Percentiles rank a stretch among this genome's conserved stretches.
phyloP scores from a whole-genome alignment of 2,888 invertebrate species.

The Azorinus chamasolen region DNA sequence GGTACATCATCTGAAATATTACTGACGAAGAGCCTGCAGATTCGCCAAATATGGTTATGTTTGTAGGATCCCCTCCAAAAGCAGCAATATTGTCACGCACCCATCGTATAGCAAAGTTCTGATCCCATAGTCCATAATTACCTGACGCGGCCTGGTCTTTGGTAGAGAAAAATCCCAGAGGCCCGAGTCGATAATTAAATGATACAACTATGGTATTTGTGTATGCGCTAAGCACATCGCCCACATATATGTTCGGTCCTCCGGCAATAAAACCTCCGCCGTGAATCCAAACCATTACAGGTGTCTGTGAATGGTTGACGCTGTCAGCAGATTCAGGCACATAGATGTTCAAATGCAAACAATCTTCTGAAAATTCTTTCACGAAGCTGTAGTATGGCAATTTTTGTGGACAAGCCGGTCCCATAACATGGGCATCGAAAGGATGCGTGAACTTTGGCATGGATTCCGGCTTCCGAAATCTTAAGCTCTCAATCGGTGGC shows the following conservation, averaged over 20 bases:
- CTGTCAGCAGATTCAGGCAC: slow-evolving; percentile 47
- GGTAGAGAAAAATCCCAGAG: slow-evolving; percentile 69
- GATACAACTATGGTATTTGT: slow-evolving; percentile 70
- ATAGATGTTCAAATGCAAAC: slow-evolving; percentile 66
- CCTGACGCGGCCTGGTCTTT: slow-evolving; percentile 49
- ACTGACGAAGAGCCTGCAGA: slow-evolving; percentile 69
- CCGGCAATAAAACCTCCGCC: slow-evolving; percentile 69
- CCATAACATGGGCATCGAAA: background rate
- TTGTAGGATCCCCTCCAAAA: slow-evolving; percentile 68
- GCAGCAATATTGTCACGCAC: slow-evolving; percentile 63
- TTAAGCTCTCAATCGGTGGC: background rate
- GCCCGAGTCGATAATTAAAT: slow-evolving; percentile 69
- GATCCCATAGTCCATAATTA: slow-evolving; percentile 71
- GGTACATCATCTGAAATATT: slow-evolving; percentile 57
- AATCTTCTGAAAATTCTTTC: slow-evolving; percentile 64
- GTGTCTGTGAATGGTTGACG: slow-evolving; percentile 6
- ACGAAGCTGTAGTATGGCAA: background rate
- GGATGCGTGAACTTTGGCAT: background rate
- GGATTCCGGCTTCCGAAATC: background rate
- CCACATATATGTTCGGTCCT: slow-evolving; percentile 54
- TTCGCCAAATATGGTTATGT: slow-evolving; percentile 66
- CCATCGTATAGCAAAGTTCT: slow-evolving; percentile 68
- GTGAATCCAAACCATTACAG: slow-evolving; percentile 73
- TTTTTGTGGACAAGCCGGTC: background rate
- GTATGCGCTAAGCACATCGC: slow-evolving; percentile 50